phyloP scores from a whole-genome alignment of 2,888 invertebrate species.

The Ashinkailepas kermadecensis region DNA sequence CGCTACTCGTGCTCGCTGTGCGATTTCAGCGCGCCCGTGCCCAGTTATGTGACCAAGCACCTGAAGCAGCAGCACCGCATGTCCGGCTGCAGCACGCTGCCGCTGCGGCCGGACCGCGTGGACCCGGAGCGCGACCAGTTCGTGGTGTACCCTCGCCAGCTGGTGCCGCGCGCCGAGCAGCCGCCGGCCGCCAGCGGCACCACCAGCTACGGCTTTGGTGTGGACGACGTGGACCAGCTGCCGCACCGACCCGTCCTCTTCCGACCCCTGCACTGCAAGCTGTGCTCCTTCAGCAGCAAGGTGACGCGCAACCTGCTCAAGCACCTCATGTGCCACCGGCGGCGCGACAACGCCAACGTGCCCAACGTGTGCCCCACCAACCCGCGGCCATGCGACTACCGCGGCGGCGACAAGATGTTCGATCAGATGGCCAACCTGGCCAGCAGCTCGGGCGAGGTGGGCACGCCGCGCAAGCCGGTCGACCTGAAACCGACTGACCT shows the following conservation, averaged over 20 bases:
- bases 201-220: conserved; percentile 21
- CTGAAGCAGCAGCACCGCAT: conserved; percentile 49
- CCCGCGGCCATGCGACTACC: conserved; percentile 69
- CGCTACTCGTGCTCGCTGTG: conserved; percentile 56
- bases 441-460: conserved; percentile 52
- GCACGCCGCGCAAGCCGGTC: conserved; percentile 34
- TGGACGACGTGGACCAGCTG: conserved; percentile 31
- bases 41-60: conserved; percentile 44
- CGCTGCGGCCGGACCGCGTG: conserved; percentile 46
- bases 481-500: conserved; percentile 31
- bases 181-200: conserved; percentile 16
- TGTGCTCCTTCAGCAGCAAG: conserved; percentile 62
- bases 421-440: conserved; percentile 79
- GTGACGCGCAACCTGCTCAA: conserved; percentile 57
- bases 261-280: conserved; percentile 47
- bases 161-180: conserved; percentile 37
- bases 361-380: conserved; percentile 65
- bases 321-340: conserved; percentile 55
- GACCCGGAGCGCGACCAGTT: conserved; percentile 47
- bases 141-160: conserved; percentile 39
- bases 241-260: conserved; percentile 34
- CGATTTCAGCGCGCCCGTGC: conserved; percentile 40
- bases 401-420: conserved; percentile 64
- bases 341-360: conserved; percentile 24
- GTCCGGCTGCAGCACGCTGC: conserved; percentile 41